Base-by-base conservation (phyloP, 1,140 invertebrate genomes). In the Anastrepha obliqua region DNA sequence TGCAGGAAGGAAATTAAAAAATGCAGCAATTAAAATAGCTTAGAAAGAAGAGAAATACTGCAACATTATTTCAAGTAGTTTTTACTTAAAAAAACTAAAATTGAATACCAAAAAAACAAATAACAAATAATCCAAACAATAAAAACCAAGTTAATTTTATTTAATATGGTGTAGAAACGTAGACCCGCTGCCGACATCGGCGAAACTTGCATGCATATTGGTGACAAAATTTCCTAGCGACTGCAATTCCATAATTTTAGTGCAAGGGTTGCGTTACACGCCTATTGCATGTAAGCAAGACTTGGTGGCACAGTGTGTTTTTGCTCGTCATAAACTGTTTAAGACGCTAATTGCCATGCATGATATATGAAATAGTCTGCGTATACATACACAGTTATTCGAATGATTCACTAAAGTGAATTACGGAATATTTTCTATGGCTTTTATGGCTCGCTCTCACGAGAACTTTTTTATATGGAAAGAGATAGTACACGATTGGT, bases 1-100 rank as follows among this genome's bases (percentile, higher is more conserved):
- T 81, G 74, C 55, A 81, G 74, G 74, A 81, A 81, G 74, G 74
- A 81, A 81, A 81, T 81, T 81, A 55, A 81, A 20, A 81, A 81
- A 20, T 29, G 74, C 74, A 20, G 47, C 51, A 81, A 81, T 81
- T 51, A 81, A 81, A 81, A 58, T 81, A 20, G n/a, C 74, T 29
- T 1, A 29, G 29, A 29, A 29, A 29, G 29, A 29, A 29, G 29
- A 29, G 29, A 20, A 81, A 81, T 55, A 55, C 6, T 44, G 70
- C 70, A 74, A 74, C 44, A 47, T 47, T 47, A 17, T 81, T 81
- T 58, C 9, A 58, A 67, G 17, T 39, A 67, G n/a, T 39, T 67
- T 4, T 7, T 5, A 67, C 5, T 67, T 67, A 5, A 67, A 67
- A 39, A 29, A 67, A 17, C 9, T 3, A 62, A 62, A 62, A 62